A percentile compares a stretch with the other conserved stretches of the same genome.
Evolutionary conservation across 1,140 invertebrate species (phyloP).

Genomic region (Drosophila ananassae): DNA sequence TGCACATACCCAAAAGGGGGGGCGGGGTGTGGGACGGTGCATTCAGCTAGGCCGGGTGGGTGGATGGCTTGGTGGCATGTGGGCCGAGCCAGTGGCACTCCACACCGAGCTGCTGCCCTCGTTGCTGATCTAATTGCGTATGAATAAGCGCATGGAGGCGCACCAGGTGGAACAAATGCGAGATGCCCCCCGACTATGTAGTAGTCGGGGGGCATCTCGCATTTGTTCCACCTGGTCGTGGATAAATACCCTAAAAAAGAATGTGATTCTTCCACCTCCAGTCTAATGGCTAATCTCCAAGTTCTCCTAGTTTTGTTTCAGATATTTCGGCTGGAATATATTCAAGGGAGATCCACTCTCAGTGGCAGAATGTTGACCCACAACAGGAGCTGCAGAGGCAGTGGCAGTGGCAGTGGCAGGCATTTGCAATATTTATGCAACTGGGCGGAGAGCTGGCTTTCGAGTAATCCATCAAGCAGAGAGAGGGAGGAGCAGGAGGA

Average conservation of each 20-base stretch:
- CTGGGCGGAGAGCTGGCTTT: slow-evolving; percentile 32
- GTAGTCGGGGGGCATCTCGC: no score
- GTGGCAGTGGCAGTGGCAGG: slow-evolving; percentile 19
- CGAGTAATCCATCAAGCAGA: slow-evolving; percentile 54
- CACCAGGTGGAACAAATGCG: slow-evolving; percentile 31
- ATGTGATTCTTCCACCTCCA: no score
- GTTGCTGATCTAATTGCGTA: slow-evolving; percentile 67
- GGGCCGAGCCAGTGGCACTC: slow-evolving; percentile 10
- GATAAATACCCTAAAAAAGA: slow-evolving; percentile 24
- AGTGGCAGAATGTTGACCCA: slow-evolving; percentile 38
- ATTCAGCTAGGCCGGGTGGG: neutral
- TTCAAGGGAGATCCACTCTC: slow-evolving; percentile 18
- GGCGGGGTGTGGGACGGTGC: slow-evolving; percentile 5
- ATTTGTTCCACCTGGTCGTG: neutral
- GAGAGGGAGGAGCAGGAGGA: neutral
- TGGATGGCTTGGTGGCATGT: neutral
- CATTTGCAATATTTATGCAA: slow-evolving; percentile 58
- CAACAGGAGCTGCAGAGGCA: slow-evolving; percentile 1
- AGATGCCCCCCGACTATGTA: neutral
- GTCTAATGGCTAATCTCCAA: neutral
- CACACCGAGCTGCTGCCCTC: slow-evolving; percentile 10
- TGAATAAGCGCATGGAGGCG: slow-evolving; percentile 51
- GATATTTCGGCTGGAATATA: neutral
- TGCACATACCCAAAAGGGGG: slow-evolving; percentile 2
- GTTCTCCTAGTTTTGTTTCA: slow-evolving; percentile 1